phyloP scores from a whole-genome alignment of 1,140 invertebrate genomes.

The Drosophila kikkawai region DNA sequence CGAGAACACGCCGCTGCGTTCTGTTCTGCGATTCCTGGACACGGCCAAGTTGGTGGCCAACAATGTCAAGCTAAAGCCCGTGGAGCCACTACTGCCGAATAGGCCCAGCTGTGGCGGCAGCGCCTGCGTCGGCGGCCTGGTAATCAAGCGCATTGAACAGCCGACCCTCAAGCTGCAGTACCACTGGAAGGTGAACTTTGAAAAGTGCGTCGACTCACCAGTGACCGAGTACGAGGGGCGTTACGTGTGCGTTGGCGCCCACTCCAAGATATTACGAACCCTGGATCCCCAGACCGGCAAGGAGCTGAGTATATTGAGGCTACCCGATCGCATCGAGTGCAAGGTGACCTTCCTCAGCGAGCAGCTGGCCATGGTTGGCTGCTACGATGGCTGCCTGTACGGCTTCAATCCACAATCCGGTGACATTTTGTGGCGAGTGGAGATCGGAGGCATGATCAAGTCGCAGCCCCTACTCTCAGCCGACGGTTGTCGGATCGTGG shows the following conservation, averaged over 20 bases:
- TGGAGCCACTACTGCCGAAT: constrained; percentile 15
- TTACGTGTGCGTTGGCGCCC: constrained; percentile 67
- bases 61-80: constrained; percentile 58
- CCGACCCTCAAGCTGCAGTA: constrained; percentile 46
- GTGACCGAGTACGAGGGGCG: constrained; percentile 75
- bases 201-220: constrained; percentile 87
- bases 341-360: constrained; percentile 82
- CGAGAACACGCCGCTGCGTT: constrained; percentile 46
- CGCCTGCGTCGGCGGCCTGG: constrained; percentile 10
- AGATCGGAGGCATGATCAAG: constrained; percentile 86
- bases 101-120: not conserved
- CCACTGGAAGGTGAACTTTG: constrained; percentile 85
- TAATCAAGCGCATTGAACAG: constrained; percentile 61
- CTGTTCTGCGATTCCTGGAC: constrained; percentile 52
- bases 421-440: constrained; percentile 85
- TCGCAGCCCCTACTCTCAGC: constrained; percentile 77
- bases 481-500: constrained; percentile 50
- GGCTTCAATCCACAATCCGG: constrained; percentile 84
- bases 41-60: constrained; percentile 58
- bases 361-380: constrained; percentile 85
- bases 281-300: constrained; percentile 52
- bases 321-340: constrained; percentile 87
- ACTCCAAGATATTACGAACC: constrained; percentile 69
- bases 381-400: constrained; percentile 87
- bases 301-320: constrained; percentile 76